These are phyloP conservation scores for Caloenas nicobarica DNA, from an alignment of 2,113 vertebrate genomes.

Conservation along the genomic window DNA sequence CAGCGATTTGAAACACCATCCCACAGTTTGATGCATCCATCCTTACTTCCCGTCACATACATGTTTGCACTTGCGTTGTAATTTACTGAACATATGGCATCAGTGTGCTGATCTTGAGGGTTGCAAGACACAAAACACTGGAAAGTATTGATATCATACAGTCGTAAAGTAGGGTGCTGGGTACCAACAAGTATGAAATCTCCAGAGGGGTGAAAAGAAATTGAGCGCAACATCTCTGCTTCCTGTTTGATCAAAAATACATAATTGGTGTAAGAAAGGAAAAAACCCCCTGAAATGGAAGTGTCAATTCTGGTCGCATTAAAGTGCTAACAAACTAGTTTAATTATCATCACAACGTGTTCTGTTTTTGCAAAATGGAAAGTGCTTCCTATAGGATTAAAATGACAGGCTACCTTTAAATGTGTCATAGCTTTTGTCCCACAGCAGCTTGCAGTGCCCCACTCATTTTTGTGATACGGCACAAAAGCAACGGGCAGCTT, in stretches of 20 bases:
- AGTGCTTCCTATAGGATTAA: background rate
- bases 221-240: constrained; percentile 96
- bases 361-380: background rate
- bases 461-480: background rate
- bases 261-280: background rate
- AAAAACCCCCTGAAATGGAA: background rate
- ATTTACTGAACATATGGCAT: constrained; percentile 92
- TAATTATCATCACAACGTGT: background rate
- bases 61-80: constrained; percentile 95
- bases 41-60: constrained; percentile 95
- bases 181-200: constrained; percentile 96
- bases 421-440: background rate
- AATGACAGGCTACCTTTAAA: background rate
- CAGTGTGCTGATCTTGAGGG: constrained; percentile 95
- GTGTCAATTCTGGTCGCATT: background rate
- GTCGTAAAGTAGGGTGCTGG: constrained; percentile 93
- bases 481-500: background rate
- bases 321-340: background rate
- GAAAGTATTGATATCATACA: constrained; percentile 97
- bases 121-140: constrained; percentile 98
- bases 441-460: background rate
- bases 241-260: constrained; percentile 77
- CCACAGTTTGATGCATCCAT: constrained; percentile 98
- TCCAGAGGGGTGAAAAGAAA: constrained; percentile 96
- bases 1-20: constrained; percentile 97